These are phyloP conservation scores for Sebastes aleutianus DNA, from an alignment of 2,797 vertebrate genomes.

Conservation along the genomic window DNA sequence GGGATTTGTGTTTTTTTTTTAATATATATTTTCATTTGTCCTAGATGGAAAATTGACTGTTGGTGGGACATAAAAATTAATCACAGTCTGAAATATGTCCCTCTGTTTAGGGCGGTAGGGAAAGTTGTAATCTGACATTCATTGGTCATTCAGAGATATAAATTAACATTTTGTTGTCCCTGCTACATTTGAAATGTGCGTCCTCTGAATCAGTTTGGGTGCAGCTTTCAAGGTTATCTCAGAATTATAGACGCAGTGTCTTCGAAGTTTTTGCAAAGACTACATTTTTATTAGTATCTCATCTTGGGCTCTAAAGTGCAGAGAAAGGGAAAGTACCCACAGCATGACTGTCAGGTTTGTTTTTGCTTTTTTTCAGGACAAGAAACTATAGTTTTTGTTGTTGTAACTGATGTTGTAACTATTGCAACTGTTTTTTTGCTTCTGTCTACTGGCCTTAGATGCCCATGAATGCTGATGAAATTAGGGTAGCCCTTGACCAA, in stretches of 20 bases:
- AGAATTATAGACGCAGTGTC: not conserved
- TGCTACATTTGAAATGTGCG: not conserved
- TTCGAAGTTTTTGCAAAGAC: not conserved
- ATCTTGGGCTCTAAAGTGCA: not conserved
- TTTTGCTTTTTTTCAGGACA: not conserved
- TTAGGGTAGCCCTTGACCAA: too few relatives aligned
- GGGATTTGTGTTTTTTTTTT: not conserved
- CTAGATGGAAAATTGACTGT: not conserved
- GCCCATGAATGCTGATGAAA: not conserved
- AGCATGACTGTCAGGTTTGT: not conserved
- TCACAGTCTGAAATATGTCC: not conserved
- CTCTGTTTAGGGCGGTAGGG: not conserved
- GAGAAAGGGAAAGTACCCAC: not conserved
- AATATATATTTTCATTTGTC: not conserved
- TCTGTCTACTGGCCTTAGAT: not conserved
- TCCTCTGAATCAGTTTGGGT: not conserved
- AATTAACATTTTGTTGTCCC: not conserved
- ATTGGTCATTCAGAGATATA: not conserved
- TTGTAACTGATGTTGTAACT: not conserved
- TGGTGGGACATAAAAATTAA: not conserved
- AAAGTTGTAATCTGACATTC: not conserved
- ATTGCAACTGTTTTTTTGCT: not conserved
- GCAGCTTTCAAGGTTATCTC: not conserved
- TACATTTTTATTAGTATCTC: not conserved
- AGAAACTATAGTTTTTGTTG: not conserved